A percentile compares a stretch with the other conserved stretches of the same genome.
Conservation (phyloP, 2,113 vertebrate genomes). For the Callithrix jacchus region DNA sequence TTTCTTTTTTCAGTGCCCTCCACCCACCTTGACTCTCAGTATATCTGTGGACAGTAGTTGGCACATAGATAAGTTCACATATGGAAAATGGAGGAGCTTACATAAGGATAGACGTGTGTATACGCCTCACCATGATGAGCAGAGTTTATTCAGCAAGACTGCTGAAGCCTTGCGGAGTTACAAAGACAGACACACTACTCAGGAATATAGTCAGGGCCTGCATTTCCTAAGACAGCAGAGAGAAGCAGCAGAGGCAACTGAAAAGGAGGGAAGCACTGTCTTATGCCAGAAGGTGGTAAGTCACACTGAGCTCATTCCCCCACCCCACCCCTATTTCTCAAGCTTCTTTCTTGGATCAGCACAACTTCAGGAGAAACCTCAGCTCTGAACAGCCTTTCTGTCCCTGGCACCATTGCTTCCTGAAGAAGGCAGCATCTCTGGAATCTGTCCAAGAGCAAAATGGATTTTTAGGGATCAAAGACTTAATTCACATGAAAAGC, state of each 20-base stretch:
- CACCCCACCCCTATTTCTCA: background rate
- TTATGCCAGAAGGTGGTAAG: background rate
- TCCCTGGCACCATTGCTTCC: background rate
- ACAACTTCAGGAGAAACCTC: background rate
- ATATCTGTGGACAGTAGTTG: background rate
- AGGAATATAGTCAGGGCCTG: background rate
- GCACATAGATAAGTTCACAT: background rate
- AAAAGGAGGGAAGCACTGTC: background rate
- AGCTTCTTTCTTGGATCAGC: background rate
- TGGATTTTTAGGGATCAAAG: conserved; percentile 68
- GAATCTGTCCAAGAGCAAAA: conserved; percentile 59
- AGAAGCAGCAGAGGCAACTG: background rate
- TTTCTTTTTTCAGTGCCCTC: background rate
- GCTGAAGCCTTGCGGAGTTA: background rate
- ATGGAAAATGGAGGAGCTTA: conserved; percentile 36
- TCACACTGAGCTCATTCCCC: background rate
- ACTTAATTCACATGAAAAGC: conserved; percentile 68
- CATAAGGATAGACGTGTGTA: background rate
- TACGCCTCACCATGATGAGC: background rate
- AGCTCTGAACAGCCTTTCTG: conserved; percentile 8
- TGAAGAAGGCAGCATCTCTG: conserved; percentile 53
- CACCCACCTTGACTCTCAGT: background rate
- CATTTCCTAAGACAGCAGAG: background rate
- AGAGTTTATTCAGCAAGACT: background rate
- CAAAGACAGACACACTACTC: background rate